Base-by-base conservation (phyloP, 2,113 vertebrate species). In the Orientallactaga bullata region DNA sequence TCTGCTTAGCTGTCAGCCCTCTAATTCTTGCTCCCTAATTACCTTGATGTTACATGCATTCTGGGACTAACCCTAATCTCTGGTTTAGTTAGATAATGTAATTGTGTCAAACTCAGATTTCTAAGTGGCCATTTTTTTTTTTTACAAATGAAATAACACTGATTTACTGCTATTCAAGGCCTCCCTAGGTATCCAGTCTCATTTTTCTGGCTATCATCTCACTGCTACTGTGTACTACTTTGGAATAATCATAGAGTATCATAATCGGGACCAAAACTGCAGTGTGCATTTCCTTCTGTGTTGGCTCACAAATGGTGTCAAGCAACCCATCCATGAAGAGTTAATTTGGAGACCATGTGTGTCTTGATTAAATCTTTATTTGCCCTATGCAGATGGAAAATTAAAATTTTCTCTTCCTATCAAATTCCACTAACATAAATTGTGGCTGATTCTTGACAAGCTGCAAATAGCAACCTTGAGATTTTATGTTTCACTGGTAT, bases 261-360 rank as follows among this genome's bases (percentile, higher is more conserved):
- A 7, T 21, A 68, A 39, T 71, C 77, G 83, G 74, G 65, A 83
- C 51, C 71, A 80, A 30, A 84, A 73, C 16, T 74, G 26, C 8
- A 76, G 18, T 21, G 8, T 32, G 0, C 13, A 63, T 4, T 17
- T 12, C 55, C 85, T 85, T 94, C 66, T 82, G 26, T 82, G 73
- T 82, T 92, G 73, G 81, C 79, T 94, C 78, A 83, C 68, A 95
- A 96, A 93, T 84, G 32, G 8, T 73, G 61, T 65, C 60, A 58
- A 88, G 74, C 55, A 85, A 91, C 65, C 51, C 78, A 86, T 17
- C 80, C 90, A 80, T 88, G 85, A 88, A 94, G 89, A 96, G 91
- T 93, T 96, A 89, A 96, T 90, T 85, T 96, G 81, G 37, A 84
- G 77, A 90, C 91, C n/a, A 37, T 86, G 82, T 86, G 51, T 65